Base-by-base conservation (phyloP, 1,140 invertebrate genomes). In the Microplitis demolitor region DNA sequence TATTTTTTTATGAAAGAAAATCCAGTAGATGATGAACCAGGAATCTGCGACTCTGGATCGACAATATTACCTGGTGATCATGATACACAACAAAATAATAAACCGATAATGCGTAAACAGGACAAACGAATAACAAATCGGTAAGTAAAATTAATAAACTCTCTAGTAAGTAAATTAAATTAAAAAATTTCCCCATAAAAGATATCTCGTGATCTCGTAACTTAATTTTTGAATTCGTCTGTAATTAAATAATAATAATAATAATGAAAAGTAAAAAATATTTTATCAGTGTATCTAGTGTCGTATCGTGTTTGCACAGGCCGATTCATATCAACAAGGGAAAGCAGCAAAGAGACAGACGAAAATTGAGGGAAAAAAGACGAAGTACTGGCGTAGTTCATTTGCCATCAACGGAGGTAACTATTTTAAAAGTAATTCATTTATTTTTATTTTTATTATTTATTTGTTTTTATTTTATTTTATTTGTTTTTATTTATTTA, bases 341-440 rank as follows among this genome's bases (percentile, higher is more conserved):
- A 16, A 90, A 90, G 77, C 83, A 88, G 76, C 89, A 87, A 72
- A 88, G 91, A 63, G 91, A 92, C 78, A 87, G 90, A 69, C 85
- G 90, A 77, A 92, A 92, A 80, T 82, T 91, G 35, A 82, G 91
- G 73, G 91, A 91, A 78, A 91, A 91, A 75, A 80, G 91, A 71
- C 84, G 91, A 71, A 91, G 90, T 76, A 91, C 91, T 35, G 91
- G 91, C 53, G 90, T 91, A 14, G 90, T 91, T 16, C 90, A 91
- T 80, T 85, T 91, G 39, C 90, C 89, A 13, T 91, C 91, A 3
- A 91, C 91, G 73, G 90, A 91, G 89, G 90, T 91, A 69, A 31
- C 24, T 24, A 24, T 24, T 60, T 45, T 45, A 50, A n/a, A 61
- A 56, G 58, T 14, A 39, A 69, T 60, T 37, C 4, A 37, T 68